Evolutionary conservation across 92 coral and sea anemone genomes (phyloP).

Genomic region (Actinostola sp.): DNA sequence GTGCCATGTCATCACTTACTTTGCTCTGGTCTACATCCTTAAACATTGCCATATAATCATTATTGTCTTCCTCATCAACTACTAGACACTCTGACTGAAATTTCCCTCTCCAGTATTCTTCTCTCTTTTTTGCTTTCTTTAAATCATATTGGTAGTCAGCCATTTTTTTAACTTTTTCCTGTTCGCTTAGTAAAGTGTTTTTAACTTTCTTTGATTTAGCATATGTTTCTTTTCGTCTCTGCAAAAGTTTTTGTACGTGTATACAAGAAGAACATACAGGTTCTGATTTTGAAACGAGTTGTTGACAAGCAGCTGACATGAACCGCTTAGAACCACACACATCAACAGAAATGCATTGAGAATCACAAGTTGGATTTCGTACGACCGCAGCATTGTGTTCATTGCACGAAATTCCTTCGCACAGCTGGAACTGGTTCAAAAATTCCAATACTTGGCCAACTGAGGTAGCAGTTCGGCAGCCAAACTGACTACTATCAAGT

Average conservation of each 20-base stretch:
- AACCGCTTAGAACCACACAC: neutral
- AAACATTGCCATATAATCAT: constrained; percentile 23
- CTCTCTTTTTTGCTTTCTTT: constrained; percentile 26
- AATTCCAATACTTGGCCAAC: neutral
- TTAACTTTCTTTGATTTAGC: neutral
- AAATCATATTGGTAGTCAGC: neutral
- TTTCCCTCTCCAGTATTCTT: constrained; percentile 24
- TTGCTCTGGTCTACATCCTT: constrained; percentile 7
- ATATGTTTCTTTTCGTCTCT: neutral
- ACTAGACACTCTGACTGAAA: constrained; percentile 6
- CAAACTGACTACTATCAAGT: too few species aligned
- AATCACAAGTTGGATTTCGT: neutral
- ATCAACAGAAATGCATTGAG: neutral
- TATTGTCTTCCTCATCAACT: constrained; percentile 27
- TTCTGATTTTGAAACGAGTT: neutral
- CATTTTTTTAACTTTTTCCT: constrained; percentile 5
- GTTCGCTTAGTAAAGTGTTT: constrained; percentile 8
- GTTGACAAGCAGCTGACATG: neutral
- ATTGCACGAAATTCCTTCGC: neutral
- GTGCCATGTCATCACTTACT: constrained; percentile 28
- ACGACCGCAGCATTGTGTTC: neutral
- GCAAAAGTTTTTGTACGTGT: neutral
- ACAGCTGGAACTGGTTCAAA: neutral
- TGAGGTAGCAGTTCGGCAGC: too few species aligned
- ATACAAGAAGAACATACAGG: neutral